These are phyloP conservation scores for Gymnoscopelus microlampas DNA, from an alignment of 2,797 vertebrate species.

Conservation along the genomic window DNA sequence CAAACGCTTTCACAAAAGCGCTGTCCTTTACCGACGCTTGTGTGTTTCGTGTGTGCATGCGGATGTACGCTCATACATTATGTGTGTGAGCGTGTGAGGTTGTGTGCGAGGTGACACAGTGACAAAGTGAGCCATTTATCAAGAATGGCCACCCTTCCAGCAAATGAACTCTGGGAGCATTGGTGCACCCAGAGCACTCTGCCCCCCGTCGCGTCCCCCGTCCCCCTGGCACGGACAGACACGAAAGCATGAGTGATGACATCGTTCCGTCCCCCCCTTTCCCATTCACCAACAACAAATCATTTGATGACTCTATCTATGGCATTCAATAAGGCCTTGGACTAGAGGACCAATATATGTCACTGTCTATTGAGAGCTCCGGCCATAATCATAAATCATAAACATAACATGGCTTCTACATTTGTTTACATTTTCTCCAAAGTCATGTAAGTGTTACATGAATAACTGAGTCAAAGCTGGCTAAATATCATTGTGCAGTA, in stretches of 20 bases:
- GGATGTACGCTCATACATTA: conserved; percentile 13
- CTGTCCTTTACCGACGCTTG: conserved; percentile 2
- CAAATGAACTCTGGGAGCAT: conserved; percentile 64
- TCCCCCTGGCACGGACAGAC: conserved; percentile 44
- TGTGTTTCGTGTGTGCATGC: background rate
- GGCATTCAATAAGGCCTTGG: background rate
- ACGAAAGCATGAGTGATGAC: conserved; percentile 35
- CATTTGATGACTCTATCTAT: conserved; percentile 17
- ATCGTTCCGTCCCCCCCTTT: background rate
- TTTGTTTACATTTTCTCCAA: too few relatives aligned
- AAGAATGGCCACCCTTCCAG: conserved; percentile 38
- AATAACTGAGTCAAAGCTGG: too few relatives aligned
- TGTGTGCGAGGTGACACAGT: conserved; percentile 40
- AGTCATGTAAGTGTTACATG: too few relatives aligned
- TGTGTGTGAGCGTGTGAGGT: conserved; percentile 16
- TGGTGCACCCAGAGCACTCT: conserved; percentile 39
- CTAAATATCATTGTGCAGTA: too few relatives aligned
- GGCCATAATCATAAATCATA: too few relatives aligned
- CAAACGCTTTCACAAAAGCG: conserved; percentile 23
- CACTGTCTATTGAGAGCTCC: too few relatives aligned
- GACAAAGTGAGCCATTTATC: conserved; percentile 51
- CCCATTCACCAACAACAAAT: conserved; percentile 14
- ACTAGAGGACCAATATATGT: too few relatives aligned
- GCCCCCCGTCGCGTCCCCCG: background rate
- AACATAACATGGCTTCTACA: too few relatives aligned